Evolutionary conservation across 2,797 vertebrate species (phyloP), one percentile per base, ranked within the genome.

Genomic region (Hyperoplus immaculatus): DNA sequence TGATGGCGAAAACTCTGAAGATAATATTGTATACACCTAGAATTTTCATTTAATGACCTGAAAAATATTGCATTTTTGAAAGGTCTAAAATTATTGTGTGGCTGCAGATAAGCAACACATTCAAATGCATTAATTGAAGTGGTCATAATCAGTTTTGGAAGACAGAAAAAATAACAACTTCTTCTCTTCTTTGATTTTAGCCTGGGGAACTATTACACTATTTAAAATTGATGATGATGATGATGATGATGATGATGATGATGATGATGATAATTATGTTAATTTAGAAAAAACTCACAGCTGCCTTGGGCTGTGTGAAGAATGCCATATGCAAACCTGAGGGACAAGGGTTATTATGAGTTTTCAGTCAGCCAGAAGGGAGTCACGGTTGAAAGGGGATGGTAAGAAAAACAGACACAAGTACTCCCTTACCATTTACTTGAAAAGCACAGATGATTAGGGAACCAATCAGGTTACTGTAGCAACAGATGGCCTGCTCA

Each of bases 401-500:
- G 67, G 36, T 18, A 43, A 58, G 18, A 64, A 15, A 47, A 58
- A 61, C 43, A 47, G 45, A 68, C 65, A 49, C 51, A 75, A 68
- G 49, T 49, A 5, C 59, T 67, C 69, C 42, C 13, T 38, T 46
- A 51, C 51, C 49, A 62, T 80, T 87, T 68, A 80, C 73, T 78
- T 58, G 38, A 82, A 43, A 64, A 42, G 59, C 54, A 21, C 70
- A 73, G 47, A 56, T 43, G 60, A 82, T 87, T 82, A 70, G 55
- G 80, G 69, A 78, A 84, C 77, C 66, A 87, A 85, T 85, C 16
- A 75, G 45, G 81, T 87, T 84, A 75, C 88, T 83, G 69, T 87
- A 81, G 90, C 82, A 90, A 92, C 90, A 78, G 76, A 80, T 64
- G 29, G 69, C 65, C 71, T 53, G 61, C 75, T 84, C 71, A 63